Evolutionary conservation across 2,113 vertebrate species (phyloP).

Genomic region (Pteruthius melanotis): DNA sequence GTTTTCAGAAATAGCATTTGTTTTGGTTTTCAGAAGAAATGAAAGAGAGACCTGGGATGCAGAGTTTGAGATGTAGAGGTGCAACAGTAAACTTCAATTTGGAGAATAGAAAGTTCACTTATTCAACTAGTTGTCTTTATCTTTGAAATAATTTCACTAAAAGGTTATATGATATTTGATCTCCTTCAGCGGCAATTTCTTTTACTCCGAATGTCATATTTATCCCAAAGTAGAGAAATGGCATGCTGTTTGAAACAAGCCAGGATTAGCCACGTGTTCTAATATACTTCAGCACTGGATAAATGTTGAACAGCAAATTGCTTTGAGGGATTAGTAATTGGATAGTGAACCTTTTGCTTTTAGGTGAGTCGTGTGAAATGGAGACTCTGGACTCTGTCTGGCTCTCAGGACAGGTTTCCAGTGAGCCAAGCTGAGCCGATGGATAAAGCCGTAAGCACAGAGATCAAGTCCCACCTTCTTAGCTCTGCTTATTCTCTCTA

Average conservation of each 20-base stretch:
- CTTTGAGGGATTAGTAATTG: conserved; percentile 42
- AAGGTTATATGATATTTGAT: background rate
- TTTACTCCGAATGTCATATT: background rate
- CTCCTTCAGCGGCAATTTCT: background rate
- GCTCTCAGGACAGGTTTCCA: background rate
- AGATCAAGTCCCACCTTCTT: background rate
- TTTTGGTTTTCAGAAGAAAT: background rate
- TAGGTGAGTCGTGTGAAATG: conserved; percentile 32
- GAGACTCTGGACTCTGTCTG: background rate
- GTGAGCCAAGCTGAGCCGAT: background rate
- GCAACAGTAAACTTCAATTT: background rate
- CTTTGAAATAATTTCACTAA: background rate
- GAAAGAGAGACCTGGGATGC: background rate
- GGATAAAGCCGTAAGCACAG: background rate
- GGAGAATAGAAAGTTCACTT: background rate
- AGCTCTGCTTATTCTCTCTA: background rate
- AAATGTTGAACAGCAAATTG: conserved; percentile 42
- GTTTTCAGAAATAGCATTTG: background rate
- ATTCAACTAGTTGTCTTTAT: background rate
- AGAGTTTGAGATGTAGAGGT: background rate
- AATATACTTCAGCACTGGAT: background rate
- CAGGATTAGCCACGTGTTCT: background rate
- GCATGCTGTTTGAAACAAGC: conserved; percentile 7
- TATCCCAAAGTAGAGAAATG: background rate
- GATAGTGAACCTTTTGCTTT: conserved; percentile 42